Evolutionary conservation across 2,888 invertebrate genomes (phyloP).

Genomic region (Anthrax anthrax): DNA sequence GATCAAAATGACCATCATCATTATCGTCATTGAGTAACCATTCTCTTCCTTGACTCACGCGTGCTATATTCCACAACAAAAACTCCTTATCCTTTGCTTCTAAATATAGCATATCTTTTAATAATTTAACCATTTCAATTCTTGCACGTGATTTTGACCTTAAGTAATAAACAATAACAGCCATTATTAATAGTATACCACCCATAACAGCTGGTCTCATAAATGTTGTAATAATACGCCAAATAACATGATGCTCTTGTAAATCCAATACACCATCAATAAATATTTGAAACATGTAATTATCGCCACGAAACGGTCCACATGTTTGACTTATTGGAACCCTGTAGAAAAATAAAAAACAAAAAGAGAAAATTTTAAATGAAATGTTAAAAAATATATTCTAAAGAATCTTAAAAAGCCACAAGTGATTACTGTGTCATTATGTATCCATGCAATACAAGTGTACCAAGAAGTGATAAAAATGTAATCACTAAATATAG

Average conservation of each 20-base stretch:
- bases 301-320: constrained; percentile 47
- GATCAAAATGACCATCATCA: neutral
- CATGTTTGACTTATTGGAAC: constrained; percentile 40
- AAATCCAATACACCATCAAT: constrained; percentile 41
- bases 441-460: constrained; percentile 48
- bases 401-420: too few species aligned
- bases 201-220: constrained; percentile 47
- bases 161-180: constrained; percentile 47
- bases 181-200: constrained; percentile 43
- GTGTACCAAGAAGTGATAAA: constrained; percentile 45
- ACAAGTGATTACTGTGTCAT: constrained; percentile 50
- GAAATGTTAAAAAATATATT: neutral
- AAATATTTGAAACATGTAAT: constrained; percentile 42
- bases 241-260: constrained; percentile 34
- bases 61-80: constrained; percentile 45
- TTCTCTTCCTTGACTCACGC: constrained; percentile 41
- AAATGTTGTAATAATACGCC: constrained; percentile 36
- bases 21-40: constrained; percentile 17
- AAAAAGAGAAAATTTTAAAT: neutral
- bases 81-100: constrained; percentile 58
- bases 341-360: constrained; percentile 30
- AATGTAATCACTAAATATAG: constrained; percentile 54
- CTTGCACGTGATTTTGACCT: constrained; percentile 47
- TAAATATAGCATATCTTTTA: constrained; percentile 48
- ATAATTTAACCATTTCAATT: constrained; percentile 42